Percentiles rank a stretch among this genome's conserved stretches.
These are phyloP conservation scores for Semnornis frantzii DNA, from an alignment of 2,113 vertebrate species.

Conservation along the genomic window DNA sequence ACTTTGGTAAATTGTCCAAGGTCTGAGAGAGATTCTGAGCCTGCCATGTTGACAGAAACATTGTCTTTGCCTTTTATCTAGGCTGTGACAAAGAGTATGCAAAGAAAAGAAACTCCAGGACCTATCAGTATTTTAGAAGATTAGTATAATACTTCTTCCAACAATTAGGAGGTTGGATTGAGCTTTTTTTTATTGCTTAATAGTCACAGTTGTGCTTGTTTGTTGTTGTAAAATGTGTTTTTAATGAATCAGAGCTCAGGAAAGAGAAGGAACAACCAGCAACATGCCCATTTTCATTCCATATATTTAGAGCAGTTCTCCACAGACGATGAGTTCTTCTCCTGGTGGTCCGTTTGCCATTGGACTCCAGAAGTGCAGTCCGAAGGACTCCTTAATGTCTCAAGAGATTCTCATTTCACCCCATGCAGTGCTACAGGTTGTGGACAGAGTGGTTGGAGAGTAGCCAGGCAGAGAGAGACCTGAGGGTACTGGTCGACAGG, in stretches of 20 bases:
- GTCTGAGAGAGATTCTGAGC: background rate
- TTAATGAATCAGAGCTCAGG: background rate
- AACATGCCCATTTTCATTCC: background rate
- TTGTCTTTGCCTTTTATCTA: background rate
- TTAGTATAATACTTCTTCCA: background rate
- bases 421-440: too few relatives aligned
- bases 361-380: background rate
- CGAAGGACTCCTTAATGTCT: background rate
- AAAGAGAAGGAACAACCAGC: background rate
- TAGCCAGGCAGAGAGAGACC: too few relatives aligned
- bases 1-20: background rate
- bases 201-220: background rate
- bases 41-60: background rate
- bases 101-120: background rate
- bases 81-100: background rate
- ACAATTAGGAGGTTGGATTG: fast-evolving
- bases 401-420: background rate
- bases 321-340: background rate
- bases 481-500: too few relatives aligned
- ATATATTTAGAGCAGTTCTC: background rate
- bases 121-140: background rate
- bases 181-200: background rate
- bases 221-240: background rate
- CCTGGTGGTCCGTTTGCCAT: background rate
- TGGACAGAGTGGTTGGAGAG: too few relatives aligned